phyloP scores from a whole-genome alignment of 2,888 invertebrate species.

The Nephrotoma flavescens region DNA sequence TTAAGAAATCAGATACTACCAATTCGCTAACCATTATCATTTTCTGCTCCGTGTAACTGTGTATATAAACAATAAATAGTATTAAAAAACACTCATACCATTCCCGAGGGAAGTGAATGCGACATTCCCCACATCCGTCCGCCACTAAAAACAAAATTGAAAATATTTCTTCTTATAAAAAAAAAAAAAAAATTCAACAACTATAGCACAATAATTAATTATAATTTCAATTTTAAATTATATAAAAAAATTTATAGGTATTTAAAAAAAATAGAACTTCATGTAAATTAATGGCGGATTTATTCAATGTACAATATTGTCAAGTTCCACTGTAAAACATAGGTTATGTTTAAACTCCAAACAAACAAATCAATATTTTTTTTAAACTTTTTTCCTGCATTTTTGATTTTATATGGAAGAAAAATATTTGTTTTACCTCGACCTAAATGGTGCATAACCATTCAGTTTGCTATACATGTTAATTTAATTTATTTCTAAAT shows the following conservation, averaged over 20 bases:
- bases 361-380: constrained; percentile 3
- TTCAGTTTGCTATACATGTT: constrained; percentile 15
- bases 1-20: neutral
- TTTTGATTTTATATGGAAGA: neutral
- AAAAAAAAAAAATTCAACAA: constrained; percentile 6
- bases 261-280: neutral
- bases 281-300: constrained; percentile 2
- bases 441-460: constrained; percentile 15
- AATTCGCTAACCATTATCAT: constrained; percentile 4
- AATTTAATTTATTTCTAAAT: neutral
- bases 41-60: constrained; percentile 4
- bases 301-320: neutral
- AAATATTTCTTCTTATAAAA: constrained; percentile 12
- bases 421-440: constrained; percentile 13
- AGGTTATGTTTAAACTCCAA: constrained; percentile 4
- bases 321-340: neutral
- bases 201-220: neutral
- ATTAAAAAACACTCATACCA: constrained; percentile 20
- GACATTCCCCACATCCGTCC: constrained; percentile 34
- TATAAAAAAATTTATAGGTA: neutral
- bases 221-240: neutral
- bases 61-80: constrained; percentile 3
- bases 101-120: constrained; percentile 33
- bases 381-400: neutral
- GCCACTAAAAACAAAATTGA: constrained; percentile 21